Base-by-base conservation (phyloP, 2,888 invertebrate species). In the Hypomecis atomaria region DNA sequence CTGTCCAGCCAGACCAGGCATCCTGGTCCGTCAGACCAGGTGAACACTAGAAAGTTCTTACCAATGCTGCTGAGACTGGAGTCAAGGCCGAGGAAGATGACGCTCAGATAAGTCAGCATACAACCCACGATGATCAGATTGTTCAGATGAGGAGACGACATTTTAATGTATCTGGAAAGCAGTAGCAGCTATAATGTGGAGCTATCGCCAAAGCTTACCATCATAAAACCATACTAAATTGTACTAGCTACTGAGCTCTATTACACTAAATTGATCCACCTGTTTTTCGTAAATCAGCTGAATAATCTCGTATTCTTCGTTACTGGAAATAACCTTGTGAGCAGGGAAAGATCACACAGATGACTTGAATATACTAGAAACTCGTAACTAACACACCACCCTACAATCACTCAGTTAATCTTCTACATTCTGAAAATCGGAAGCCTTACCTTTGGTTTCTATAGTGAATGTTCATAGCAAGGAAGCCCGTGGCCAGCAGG, bases 101-200 rank as follows among this genome's bases (percentile, higher is more conserved):
- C 98, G 84, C 98, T 98, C 79, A 97, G 95, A 90, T 99, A 99
- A 0, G 98, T 98, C 72, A 99, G 94, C 94, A 99, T 98, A 84
- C 99, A 99, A 54, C 99, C 99, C 71, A 99, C 95, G 81, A 99
- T 99, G 83, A 99, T 99, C 69, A 99, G 93, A 92, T 99, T 99
- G 93, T 99, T 99, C 76, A 99, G 94, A 88, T 99, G 99, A 0
- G 99, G 99, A 79, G 98, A 98, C 5, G 99, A 99, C 99, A 99
- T 99, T 94, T 99, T 99, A 79, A 99, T 99, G 88, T 99, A 99
- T 87, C 98, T 98, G 88, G 72, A 71, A 72, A 43, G 13, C 9
- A 34, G 52, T 33, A 52, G 33, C 40, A 40, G 11, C 13, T 37
- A 11, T 36, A 37, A 45, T 5, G 23, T 23, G 23, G 23, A 23